A percentile compares a stretch with the other conserved stretches of the same genome.
Conservation (phyloP, 2,113 vertebrate genomes). For the Heterocephalus glaber region DNA sequence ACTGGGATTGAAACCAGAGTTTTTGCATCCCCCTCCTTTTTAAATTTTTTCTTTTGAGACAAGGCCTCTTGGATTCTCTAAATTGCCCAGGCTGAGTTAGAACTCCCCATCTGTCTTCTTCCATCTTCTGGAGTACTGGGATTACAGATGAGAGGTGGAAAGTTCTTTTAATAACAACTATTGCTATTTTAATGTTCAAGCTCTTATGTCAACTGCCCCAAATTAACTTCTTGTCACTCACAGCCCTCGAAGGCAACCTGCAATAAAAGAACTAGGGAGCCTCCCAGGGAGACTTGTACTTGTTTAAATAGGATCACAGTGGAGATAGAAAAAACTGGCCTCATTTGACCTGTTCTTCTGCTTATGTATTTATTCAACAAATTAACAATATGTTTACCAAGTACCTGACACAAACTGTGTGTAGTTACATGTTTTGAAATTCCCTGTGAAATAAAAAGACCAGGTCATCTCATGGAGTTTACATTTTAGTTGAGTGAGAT, state of each 20-base stretch:
- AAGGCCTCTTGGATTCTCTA: background rate
- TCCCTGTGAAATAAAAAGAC: background rate
- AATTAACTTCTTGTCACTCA: background rate
- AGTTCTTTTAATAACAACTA: background rate
- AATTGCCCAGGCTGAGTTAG: background rate
- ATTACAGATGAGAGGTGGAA: background rate
- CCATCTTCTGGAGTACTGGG: background rate
- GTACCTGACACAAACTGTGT: background rate
- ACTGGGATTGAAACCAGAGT: background rate
- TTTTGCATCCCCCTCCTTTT: background rate
- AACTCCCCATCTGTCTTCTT: background rate
- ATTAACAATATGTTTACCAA: background rate
- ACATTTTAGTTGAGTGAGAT: background rate
- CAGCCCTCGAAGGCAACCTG: background rate
- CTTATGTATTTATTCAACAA: conserved; percentile 1
- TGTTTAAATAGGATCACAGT: background rate
- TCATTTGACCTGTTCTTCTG: background rate
- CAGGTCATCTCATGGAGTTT: background rate
- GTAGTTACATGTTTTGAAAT: background rate
- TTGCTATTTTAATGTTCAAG: background rate
- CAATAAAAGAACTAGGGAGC: background rate
- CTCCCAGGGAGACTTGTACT: background rate
- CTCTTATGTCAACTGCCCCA: background rate
- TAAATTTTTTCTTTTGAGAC: background rate
- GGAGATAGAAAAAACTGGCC: background rate